Evolutionary conservation across 2,797 vertebrate species (phyloP), one percentile per base, ranked within the genome.

Genomic region (Anguilla megastoma): DNA sequence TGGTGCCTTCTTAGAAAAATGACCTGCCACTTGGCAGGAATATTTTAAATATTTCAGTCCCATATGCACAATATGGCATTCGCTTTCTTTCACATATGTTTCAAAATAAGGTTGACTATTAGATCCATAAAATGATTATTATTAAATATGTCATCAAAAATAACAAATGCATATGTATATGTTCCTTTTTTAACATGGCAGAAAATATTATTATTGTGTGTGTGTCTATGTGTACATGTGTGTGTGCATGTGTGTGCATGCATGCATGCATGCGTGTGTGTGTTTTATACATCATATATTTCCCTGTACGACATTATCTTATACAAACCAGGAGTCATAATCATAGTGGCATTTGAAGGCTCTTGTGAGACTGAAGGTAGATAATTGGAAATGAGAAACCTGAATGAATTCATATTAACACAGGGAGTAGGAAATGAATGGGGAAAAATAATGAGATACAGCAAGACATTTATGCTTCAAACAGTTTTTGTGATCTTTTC

Each of bases 301-400:
- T 63, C 5, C 21, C 58, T 63, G 58, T 63, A 21, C 21, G 27
- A 69, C n/a, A 69, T 7, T 69, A 69, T 63, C 16, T 63, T 18
- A 24, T 63, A 27, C 63, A n/a, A 69, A 69, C 24, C n/a, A 27
- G n/a, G 63, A 69, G 24, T 66, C 30, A 84, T 80, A 66, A 87
- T 83, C 56, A 58, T 52, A 66, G 56, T 33, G 69, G 30, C 12
- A 33, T 30, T 10, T 30, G 14, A 74, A 74, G 69, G 27, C 69
- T 74, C 69, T 84, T 85, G 82, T 76, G 58, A 58, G 74, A 79
- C n/a, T 82, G 63, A 24, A 14, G 85, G 82, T 52, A 85, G 88
- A 89, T 91, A 87, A 84, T 87, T 84, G 50, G 12, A 52, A 21
- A 54, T 66, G 60, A 87, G 86, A 87, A 84, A 83, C 82, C 36